Base-by-base conservation (phyloP, 2,888 invertebrate species). In the Cephus rjabovi region DNA sequence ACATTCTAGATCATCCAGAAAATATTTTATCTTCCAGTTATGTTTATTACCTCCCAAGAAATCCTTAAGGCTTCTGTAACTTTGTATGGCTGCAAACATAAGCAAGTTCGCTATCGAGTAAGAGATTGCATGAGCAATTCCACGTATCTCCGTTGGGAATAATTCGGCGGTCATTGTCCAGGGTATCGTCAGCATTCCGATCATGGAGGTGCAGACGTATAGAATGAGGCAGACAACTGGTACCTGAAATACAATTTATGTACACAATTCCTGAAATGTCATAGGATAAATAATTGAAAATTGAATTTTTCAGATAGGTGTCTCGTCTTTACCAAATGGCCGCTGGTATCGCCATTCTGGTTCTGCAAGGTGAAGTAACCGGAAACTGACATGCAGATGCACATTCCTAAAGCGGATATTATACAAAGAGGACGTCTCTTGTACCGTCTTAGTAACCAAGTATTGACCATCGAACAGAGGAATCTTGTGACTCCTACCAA, bases 141-240 rank as follows among this genome's bases (percentile, higher is more conserved):
- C 94, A 34, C 94, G 92, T 73, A 94, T 94, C 81, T 94, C 94
- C 3, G 93, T 92, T 0, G 94, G 94, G 85, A 94, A 94, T 4
- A 94, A 88, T 90, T 94, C 94, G 0, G 94, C 94, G 0, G 94
- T 94, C 94, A 94, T 94, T n/a, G 94, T 94, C 94, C 94, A 94
- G 0, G 94, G 94, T 34, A 94, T 94, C 11, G 93, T 93, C 68
- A 94, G 89, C 82, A 94, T 90, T 1, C 94, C 94, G 71, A 94
- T 92, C 93, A 94, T 94, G 11, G 94, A 94, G 0, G 93, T 92
- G 77, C 93, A 93, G 1, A 94, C 94, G 86, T 93, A 94, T 1
- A 94, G 86, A 12, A 94, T 85, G 1, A 94, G 88, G 77, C 93
- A 92, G 0, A 92, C 81, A 0, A 94, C 92, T 3, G 94, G 94